These are phyloP conservation scores for Vannuccia rotundouncinata DNA, from an alignment of 2,888 invertebrate species.

Conservation along the genomic window DNA sequence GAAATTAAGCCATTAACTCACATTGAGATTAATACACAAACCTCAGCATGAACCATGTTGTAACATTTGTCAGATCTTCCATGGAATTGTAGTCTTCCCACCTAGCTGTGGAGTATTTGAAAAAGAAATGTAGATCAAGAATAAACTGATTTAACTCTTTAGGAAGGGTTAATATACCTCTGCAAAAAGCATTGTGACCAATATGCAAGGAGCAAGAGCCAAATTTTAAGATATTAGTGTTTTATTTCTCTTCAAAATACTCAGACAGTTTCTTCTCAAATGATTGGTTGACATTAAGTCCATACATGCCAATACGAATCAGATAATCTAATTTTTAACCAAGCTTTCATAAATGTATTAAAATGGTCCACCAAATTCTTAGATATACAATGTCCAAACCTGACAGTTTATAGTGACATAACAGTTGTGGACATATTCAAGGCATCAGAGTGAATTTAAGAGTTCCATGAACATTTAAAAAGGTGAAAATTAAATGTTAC, in stretches of 20 bases:
- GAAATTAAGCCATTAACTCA: slow-evolving; percentile 15
- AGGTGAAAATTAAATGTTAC: too few species aligned
- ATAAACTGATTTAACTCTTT: not conserved
- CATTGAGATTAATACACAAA: too few species aligned
- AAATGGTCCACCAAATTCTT: too few species aligned
- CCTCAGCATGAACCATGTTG: slow-evolving; percentile 24
- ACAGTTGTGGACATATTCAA: too few species aligned
- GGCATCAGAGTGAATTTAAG: too few species aligned
- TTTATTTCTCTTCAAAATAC: not conserved
- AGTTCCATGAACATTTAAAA: too few species aligned
- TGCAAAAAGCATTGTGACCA: not conserved
- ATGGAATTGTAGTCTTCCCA: slow-evolving; percentile 15
- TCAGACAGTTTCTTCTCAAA: slow-evolving; percentile 5
- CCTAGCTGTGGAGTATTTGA: not conserved
- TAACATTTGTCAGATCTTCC: slow-evolving; percentile 10
- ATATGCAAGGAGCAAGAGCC: slow-evolving; percentile 9
- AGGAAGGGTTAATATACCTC: not conserved
- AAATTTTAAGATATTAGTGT: not conserved
- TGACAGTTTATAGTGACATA: too few species aligned
- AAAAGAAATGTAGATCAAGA: slow-evolving; percentile 19
- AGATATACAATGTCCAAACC: too few species aligned
- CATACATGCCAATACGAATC: not conserved
- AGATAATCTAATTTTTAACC: not conserved
- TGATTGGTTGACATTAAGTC: slow-evolving; percentile 18
- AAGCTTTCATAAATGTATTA: slow-evolving; percentile 2